Base-by-base conservation (phyloP, 2,888 invertebrate species). In the Nineta flava region DNA sequence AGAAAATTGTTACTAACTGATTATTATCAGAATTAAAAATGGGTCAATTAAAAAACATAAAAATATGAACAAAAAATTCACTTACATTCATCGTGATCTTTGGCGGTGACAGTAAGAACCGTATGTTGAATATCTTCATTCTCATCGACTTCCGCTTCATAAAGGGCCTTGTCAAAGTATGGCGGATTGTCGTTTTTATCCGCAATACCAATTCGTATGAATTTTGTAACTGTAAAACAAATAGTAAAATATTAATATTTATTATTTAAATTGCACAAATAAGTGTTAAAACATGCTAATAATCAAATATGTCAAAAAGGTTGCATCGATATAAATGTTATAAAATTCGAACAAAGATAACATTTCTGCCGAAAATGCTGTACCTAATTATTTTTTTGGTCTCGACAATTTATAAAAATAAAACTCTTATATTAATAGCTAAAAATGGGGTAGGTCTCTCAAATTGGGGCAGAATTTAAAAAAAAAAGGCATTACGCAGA, bases 151-250 rank as follows among this genome's bases (percentile, higher is more conserved):
- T 93, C 93, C 62, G 95, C 94, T 72, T 92, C 91, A 72, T 95
- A 94, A 61, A 93, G 77, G 62, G 86, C 87, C 73, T 94, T 94
- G 76, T 92, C 93, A 75, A 99, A 97, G 72, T 91, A 91, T 55
- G 97, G 97, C 55, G 94, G 92, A 74, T 99, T 97, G 79, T 99
- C 99, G 82, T 99, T 99, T 76, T 94, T 95, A 75, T 99, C 97
- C 60, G 93, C 93, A 65, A 97, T 94, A 62, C 91, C 93, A 72
- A 96, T 94, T 60, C 94, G 92, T 72, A 95, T 94, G 75, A 93
- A 94, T 75, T 94, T 94, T 58, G 93, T 94, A 71, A 94, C 94
- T 94, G 79, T n/a, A 81, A 81, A 60, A 63, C 65, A 63, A 62
- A 58, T 57, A 57, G 53, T 49, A 54, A 41, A 48, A 21, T 15